A percentile compares a stretch with the other conserved stretches of the same genome.
Conservation (phyloP, 1,140 invertebrate genomes). For the Lasaia peninsularis region DNA sequence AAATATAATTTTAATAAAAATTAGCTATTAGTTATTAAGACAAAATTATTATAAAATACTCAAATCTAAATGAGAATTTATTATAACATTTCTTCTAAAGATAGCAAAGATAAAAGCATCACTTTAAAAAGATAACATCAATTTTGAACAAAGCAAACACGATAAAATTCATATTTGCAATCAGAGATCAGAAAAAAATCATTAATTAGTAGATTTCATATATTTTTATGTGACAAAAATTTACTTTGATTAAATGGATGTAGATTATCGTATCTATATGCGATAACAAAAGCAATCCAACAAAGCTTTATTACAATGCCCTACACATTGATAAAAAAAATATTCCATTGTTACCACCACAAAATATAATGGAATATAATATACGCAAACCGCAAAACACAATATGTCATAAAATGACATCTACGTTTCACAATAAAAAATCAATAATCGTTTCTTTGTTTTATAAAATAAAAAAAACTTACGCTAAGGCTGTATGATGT, state of each 20-base stretch:
- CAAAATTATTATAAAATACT: too few species aligned
- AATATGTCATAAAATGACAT: neutral
- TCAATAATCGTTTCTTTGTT: neutral
- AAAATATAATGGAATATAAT: neutral
- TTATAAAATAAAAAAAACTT: neutral
- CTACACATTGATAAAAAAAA: neutral
- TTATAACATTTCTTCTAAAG: too few species aligned
- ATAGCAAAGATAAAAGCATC: too few species aligned
- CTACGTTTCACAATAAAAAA: neutral
- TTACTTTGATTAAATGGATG: neutral
- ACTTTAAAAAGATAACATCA: too few species aligned
- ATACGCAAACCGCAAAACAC: slow-evolving; percentile 3
- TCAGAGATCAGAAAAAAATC: too few species aligned
- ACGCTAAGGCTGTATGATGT: neutral
- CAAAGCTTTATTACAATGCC: neutral
- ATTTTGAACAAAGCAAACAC: too few species aligned
- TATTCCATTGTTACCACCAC: neutral
- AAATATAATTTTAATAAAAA: too few species aligned
- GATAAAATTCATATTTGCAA: too few species aligned
- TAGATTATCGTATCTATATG: neutral
- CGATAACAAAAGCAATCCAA: neutral
- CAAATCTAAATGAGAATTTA: too few species aligned
- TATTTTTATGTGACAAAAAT: too few species aligned
- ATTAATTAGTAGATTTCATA: too few species aligned
- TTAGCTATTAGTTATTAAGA: too few species aligned